Percentiles rank a stretch among this genome's conserved stretches.
phyloP scores from a whole-genome alignment of 1,140 invertebrate species.

The Venturia canescens region DNA sequence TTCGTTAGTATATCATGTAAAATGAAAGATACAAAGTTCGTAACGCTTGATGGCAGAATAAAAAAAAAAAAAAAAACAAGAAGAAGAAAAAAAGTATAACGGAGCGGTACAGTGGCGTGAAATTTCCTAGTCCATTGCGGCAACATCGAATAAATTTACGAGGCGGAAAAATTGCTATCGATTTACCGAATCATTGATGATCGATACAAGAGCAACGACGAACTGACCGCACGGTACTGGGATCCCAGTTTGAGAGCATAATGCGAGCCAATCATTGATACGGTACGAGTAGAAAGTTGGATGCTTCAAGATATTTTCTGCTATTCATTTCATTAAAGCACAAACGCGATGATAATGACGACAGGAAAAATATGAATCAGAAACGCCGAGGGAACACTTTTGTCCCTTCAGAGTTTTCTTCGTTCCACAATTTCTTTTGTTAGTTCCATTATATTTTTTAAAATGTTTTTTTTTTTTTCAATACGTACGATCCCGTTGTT shows the following conservation, averaged over 20 bases:
- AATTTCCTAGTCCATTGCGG: not conserved
- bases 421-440: not conserved
- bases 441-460: not conserved
- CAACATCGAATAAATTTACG: not conserved
- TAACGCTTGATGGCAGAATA: not conserved
- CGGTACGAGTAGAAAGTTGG: not conserved
- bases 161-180: constrained; percentile 16
- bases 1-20: too few relatives aligned
- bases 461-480: constrained; percentile 13
- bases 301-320: not conserved
- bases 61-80: not conserved
- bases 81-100: not conserved
- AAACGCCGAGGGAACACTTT: not conserved
- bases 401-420: not conserved
- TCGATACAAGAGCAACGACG: not conserved
- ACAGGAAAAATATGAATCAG: not conserved
- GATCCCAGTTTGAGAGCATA: not conserved
- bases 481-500: not conserved
- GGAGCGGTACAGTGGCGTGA: not conserved
- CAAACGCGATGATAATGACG: not conserved
- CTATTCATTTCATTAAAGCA: constrained; percentile 14
- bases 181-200: constrained; percentile 25
- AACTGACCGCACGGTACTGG: not conserved
- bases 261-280: not conserved
- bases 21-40: not conserved